Percentiles rank a stretch among this genome's conserved stretches.
Evolutionary conservation across 2,113 vertebrate species (phyloP).

Genomic region (Haemorhous mexicanus): DNA sequence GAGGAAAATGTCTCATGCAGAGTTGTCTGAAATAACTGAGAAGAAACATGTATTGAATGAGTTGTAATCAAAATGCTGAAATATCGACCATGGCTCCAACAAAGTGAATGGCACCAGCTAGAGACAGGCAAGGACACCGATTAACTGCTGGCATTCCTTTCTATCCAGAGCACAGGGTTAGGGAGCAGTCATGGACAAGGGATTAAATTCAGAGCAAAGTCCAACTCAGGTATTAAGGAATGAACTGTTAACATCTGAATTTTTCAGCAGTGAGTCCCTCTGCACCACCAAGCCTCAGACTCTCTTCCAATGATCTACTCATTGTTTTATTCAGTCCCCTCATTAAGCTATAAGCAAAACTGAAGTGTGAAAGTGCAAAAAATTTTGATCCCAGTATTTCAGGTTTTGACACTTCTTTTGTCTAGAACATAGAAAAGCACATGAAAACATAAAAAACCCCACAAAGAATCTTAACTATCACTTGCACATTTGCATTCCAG

Average conservation of each 20-base stretch:
- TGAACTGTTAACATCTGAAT: neutral
- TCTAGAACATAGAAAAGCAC: neutral
- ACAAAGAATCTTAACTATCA: neutral
- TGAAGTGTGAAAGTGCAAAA: accelerated
- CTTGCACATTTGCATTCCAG: neutral
- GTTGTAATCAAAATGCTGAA: neutral
- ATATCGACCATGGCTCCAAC: neutral
- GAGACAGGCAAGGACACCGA: neutral
- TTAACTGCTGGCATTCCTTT: neutral
- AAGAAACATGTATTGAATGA: neutral
- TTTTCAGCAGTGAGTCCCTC: neutral
- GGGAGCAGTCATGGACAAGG: neutral
- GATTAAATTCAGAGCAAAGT: neutral
- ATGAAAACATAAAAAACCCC: neutral
- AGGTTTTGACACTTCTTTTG: neutral
- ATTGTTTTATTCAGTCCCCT: neutral
- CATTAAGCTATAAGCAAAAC: neutral
- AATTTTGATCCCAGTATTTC: neutral
- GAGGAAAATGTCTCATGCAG: neutral
- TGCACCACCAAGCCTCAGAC: neutral
- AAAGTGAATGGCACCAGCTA: neutral
- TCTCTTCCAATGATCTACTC: neutral
- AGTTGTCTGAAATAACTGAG: neutral
- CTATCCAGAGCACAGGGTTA: neutral
- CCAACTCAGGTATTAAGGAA: neutral